phyloP scores from a whole-genome alignment of 64 coral and sea anemone genomes.

The Montipora capricornis region DNA sequence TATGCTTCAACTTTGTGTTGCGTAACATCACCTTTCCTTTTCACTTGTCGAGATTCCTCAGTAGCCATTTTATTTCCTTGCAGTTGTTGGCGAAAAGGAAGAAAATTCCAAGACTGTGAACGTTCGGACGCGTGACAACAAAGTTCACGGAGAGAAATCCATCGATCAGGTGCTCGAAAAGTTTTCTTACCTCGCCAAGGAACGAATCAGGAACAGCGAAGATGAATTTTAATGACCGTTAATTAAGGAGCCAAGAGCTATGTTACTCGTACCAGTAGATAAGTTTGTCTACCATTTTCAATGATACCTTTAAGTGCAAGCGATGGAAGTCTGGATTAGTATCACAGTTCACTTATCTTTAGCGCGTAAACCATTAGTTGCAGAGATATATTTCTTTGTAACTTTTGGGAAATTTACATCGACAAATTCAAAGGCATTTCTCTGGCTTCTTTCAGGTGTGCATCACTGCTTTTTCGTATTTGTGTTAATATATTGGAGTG shows the following conservation, averaged over 20 bases:
- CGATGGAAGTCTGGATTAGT: too few species aligned
- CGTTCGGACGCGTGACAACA: slow-evolving; percentile 96
- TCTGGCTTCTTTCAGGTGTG: too few species aligned
- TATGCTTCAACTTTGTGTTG: neutral
- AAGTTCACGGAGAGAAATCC: slow-evolving; percentile 91
- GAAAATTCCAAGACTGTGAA: slow-evolving; percentile 89
- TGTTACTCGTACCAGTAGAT: too few species aligned
- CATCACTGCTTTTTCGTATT: too few species aligned
- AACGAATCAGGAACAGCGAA: slow-evolving; percentile 75
- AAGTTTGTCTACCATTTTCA: too few species aligned
- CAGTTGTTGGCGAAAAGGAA: slow-evolving; percentile 99
- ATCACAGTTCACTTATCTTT: too few species aligned
- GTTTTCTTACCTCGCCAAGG: slow-evolving; percentile 64
- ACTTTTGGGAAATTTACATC: too few species aligned
- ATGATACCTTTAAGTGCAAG: too few species aligned
- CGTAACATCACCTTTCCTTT: neutral
- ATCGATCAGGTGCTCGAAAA: slow-evolving; percentile 77
- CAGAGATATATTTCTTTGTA: too few species aligned
- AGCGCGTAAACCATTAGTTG: too few species aligned
- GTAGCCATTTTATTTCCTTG: neutral
- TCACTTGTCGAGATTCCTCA: neutral
- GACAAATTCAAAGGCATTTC: too few species aligned
- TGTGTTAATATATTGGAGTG: too few species aligned
- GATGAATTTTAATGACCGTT: slow-evolving; percentile 67
- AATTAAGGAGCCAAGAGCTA: neutral